Evolutionary conservation across 23 tunicate genomes (phyloP), one percentile per base, ranked within the genome.

Genomic region (Trididemnum clinides): DNA sequence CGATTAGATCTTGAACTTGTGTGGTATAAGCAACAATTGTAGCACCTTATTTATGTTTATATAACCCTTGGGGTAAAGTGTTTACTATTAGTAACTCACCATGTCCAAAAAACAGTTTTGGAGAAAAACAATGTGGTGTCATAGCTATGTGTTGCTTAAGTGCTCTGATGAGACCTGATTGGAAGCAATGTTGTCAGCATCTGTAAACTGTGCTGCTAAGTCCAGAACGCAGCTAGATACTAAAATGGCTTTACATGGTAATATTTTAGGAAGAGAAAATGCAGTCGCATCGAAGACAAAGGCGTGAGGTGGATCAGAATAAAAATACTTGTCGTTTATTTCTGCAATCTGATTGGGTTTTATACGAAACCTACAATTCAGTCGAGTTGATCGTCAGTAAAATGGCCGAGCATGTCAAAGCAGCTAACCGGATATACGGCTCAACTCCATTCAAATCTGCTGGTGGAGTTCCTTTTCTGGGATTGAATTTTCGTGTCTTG

Each of bases 361-460:
- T 92, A 57, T 92, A 34, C 58, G 71, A 83, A 12, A 88, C 77
- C 21, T 73, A 65, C 51, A 20, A 64, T 44, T 58, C 85, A 21
- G 63, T 88, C 20, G 99, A 95, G n/a, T 20, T 59, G 20, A 83
- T 95, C 27, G 34, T 91, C 37, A 87, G 91, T 50, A 86, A 82
- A 51, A 91, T 95, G 7, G 85, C 96, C 12, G 91, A 83, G 72
- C 99, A 95, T 78, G 92, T 95, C 0, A 90, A 91, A 58, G 99
- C 92, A 12, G 80, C 88, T 23, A 91, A 95, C 70, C 29, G 82
- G 18, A 87, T 90, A 7, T 95, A 86, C 64, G 57, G 57, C 0
- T 54, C 44, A 23, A 93, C 98, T 2, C 59, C 33, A 34, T 93
- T 93, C 70, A 23, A 2, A 38, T 71, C 90, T 10, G 29, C 78